Conservation (phyloP, 2,888 invertebrate genomes). For the Drosophila pseudotalamancana region DNA sequence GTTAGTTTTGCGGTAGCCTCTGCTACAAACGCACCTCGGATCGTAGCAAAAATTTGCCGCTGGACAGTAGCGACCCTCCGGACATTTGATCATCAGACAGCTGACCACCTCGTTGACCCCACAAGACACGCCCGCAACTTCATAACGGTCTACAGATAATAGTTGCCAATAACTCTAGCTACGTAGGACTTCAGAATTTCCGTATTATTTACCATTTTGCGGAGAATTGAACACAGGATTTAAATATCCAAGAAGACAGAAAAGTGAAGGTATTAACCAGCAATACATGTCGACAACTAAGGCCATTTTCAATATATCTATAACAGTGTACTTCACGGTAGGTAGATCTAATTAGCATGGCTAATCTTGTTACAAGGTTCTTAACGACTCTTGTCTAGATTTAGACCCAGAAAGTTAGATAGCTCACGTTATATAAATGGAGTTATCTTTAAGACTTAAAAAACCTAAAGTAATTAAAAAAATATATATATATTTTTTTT, state of each 20-base stretch:
- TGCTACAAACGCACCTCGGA: slow-evolving; percentile 57
- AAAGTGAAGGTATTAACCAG: not conserved
- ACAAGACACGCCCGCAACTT: slow-evolving; percentile 46
- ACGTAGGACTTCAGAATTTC: not conserved
- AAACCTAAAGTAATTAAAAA: no score
- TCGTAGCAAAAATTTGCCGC: slow-evolving; percentile 46
- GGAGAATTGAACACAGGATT: not conserved
- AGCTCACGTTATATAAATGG: no score
- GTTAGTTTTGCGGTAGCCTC: slow-evolving; percentile 35
- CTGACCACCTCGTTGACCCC: slow-evolving; percentile 48
- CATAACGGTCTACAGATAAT: slow-evolving; percentile 30
- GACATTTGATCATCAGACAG: slow-evolving; percentile 45
- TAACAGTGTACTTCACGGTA: not conserved
- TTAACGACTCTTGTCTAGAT: not conserved
- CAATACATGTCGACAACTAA: slow-evolving; percentile 9
- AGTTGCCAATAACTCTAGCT: not conserved
- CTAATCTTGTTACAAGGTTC: not conserved
- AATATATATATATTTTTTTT: no score
- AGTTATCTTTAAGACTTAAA: no score
- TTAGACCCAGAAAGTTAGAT: no score
- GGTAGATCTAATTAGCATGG: not conserved
- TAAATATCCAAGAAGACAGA: not conserved
- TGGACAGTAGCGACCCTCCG: slow-evolving; percentile 17
- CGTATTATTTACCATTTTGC: slow-evolving; percentile 22
- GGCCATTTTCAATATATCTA: not conserved